These are phyloP conservation scores for Drosophila flavopinicola DNA, from an alignment of 2,888 invertebrate genomes.

Conservation along the genomic window DNA sequence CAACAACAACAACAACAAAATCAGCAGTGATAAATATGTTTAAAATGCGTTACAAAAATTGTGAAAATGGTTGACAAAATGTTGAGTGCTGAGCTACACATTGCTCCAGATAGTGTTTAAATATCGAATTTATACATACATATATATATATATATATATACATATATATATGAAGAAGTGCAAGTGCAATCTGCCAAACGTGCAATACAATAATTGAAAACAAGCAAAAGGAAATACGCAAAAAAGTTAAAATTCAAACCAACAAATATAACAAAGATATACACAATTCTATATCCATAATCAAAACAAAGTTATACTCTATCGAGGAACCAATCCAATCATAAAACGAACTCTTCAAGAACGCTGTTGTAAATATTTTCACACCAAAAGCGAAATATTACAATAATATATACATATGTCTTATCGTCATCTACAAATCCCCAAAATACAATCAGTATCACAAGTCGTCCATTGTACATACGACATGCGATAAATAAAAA, in stretches of 20 bases:
- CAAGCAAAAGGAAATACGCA: conserved; percentile 67
- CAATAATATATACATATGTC: conserved; percentile 26
- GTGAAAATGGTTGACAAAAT: conserved; percentile 77
- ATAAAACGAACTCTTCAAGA: conserved; percentile 41
- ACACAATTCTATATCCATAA: conserved; percentile 22
- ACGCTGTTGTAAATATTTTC: conserved; percentile 82
- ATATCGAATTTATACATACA: conserved; percentile 29
- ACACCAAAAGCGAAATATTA: conserved; percentile 38
- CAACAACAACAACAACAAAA: conserved; percentile 27
- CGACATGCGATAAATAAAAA: conserved; percentile 23
- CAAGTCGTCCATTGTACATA: conserved; percentile 66
- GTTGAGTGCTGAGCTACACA: conserved; percentile 31
- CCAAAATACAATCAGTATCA: conserved; percentile 29
- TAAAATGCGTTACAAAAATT: conserved; percentile 72
- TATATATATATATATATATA: conserved; percentile 37
- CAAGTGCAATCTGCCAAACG: conserved; percentile 56
- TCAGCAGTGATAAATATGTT: conserved; percentile 47
- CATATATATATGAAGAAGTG: conserved; percentile 59
- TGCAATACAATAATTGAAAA: conserved; percentile 42
- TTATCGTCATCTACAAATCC: conserved; percentile 24
- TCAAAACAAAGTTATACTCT: conserved; percentile 19
- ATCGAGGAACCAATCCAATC: conserved; percentile 15
- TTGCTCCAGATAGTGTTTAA: conserved; percentile 50
- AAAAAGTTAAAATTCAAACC: conserved; percentile 72
- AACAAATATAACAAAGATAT: conserved; percentile 49